A percentile compares a stretch with the other conserved stretches of the same genome.
Evolutionary conservation across 2,888 invertebrate genomes (phyloP).

Genomic region (Antitype chi): DNA sequence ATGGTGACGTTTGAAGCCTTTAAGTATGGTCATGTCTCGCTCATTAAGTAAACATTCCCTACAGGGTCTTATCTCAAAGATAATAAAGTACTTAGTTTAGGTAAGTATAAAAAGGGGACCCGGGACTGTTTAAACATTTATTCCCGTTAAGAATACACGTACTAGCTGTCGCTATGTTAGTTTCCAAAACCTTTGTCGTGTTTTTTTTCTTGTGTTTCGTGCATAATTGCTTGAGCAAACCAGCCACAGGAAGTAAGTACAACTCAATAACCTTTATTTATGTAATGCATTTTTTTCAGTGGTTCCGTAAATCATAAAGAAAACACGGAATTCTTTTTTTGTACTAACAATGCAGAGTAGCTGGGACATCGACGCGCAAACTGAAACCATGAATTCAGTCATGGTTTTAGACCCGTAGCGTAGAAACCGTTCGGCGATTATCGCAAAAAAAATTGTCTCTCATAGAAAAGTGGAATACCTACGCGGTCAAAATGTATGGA

Average conservation of each 20-base stretch:
- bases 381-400: too few species aligned
- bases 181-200: slow-evolving; percentile 72
- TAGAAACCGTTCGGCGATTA: too few species aligned
- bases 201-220: slow-evolving; percentile 75
- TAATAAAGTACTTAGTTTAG: slow-evolving; percentile 78
- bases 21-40: slow-evolving; percentile 77
- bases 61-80: slow-evolving; percentile 84
- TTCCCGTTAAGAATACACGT: slow-evolving; percentile 71
- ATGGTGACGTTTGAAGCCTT: slow-evolving; percentile 77
- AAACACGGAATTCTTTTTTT: not conserved
- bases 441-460: too few species aligned
- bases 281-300: not conserved
- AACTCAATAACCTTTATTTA: not conserved
- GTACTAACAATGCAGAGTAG: not conserved
- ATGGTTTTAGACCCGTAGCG: too few species aligned
- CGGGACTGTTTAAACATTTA: slow-evolving; percentile 82
- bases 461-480: too few species aligned
- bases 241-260: slow-evolving; percentile 80
- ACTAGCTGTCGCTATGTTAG: slow-evolving; percentile 74
- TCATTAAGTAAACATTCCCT: slow-evolving; percentile 89
- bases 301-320: not conserved
- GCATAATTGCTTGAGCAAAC: slow-evolving; percentile 77
- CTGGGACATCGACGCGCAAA: too few species aligned
- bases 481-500: too few species aligned
- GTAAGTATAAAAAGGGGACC: slow-evolving; percentile 81